Evolutionary conservation across 2,797 vertebrate genomes (phyloP).

Genomic region (Lagocephalus sceleratus): DNA sequence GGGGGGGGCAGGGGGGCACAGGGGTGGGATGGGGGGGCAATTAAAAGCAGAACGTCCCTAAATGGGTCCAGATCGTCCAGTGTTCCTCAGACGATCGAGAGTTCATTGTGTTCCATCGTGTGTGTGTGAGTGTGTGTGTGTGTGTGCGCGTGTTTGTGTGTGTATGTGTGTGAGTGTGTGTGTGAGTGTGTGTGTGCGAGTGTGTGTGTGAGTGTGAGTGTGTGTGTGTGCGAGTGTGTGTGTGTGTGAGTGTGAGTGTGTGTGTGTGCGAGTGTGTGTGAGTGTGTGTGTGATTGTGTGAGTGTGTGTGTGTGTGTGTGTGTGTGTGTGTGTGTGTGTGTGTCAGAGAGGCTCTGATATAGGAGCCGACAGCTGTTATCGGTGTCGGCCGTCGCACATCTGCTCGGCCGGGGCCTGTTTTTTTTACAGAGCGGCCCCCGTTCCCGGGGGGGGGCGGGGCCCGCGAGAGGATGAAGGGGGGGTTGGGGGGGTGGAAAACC

Average conservation of each 20-base stretch:
- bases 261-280: too few relatives aligned
- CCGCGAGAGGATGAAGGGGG: neutral
- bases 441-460: constrained; percentile 24
- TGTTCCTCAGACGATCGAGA: neutral
- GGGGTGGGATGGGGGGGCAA: constrained; percentile 23
- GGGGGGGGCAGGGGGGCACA: constrained; percentile 12
- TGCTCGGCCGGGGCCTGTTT: constrained; percentile 54
- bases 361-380: constrained; percentile 65
- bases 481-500: neutral
- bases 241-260: too few relatives aligned
- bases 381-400: constrained; percentile 63
- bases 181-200: too few relatives aligned
- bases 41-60: constrained; percentile 24
- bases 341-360: constrained; percentile 37
- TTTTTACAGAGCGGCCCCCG: constrained; percentile 48
- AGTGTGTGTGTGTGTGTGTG: too few relatives aligned
- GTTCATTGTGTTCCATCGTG: neutral
- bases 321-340: constrained; percentile 10
- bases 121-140: too few relatives aligned
- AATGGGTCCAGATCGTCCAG: too few relatives aligned
- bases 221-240: too few relatives aligned
- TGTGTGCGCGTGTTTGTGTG: constrained; percentile 8
- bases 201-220: too few relatives aligned
- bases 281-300: too few relatives aligned
- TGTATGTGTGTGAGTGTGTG: constrained; percentile 7